Conservation (phyloP, 2,888 invertebrate species). For the Agriopis leucophaearia region DNA sequence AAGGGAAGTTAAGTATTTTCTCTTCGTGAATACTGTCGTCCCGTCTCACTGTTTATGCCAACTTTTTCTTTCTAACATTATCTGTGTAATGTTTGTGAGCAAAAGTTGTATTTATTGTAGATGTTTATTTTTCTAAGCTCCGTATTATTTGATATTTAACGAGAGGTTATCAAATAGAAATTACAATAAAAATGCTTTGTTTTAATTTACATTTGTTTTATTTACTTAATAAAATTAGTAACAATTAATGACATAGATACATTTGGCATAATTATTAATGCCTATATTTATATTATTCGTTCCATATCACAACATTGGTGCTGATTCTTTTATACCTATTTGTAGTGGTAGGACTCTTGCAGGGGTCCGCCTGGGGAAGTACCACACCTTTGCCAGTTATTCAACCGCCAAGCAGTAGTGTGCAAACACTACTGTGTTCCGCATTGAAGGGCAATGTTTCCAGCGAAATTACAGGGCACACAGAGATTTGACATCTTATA, state of each 20-base stretch:
- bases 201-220: constrained; percentile 56
- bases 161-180: constrained; percentile 70
- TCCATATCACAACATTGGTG: background rate
- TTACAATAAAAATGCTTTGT: constrained; percentile 81
- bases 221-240: constrained; percentile 41
- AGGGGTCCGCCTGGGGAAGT: too few relatives aligned
- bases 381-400: too few relatives aligned
- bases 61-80: constrained; percentile 39
- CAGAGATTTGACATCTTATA: too few relatives aligned
- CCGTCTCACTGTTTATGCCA: constrained; percentile 37
- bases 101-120: constrained; percentile 77
- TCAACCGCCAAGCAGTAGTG: too few relatives aligned
- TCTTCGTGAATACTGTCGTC: constrained; percentile 40
- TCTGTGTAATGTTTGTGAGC: constrained; percentile 44
- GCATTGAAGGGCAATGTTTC: too few relatives aligned
- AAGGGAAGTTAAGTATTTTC: constrained; percentile 33
- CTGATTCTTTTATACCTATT: background rate
- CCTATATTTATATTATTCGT: background rate
- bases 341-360: too few relatives aligned
- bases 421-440: too few relatives aligned
- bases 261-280: background rate
- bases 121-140: constrained; percentile 82
- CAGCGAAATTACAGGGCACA: too few relatives aligned
- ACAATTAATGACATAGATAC: background rate
- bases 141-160: constrained; percentile 67